Evolutionary conservation across 2,888 invertebrate species (phyloP).

Genomic region (Charanyca ferruginea): DNA sequence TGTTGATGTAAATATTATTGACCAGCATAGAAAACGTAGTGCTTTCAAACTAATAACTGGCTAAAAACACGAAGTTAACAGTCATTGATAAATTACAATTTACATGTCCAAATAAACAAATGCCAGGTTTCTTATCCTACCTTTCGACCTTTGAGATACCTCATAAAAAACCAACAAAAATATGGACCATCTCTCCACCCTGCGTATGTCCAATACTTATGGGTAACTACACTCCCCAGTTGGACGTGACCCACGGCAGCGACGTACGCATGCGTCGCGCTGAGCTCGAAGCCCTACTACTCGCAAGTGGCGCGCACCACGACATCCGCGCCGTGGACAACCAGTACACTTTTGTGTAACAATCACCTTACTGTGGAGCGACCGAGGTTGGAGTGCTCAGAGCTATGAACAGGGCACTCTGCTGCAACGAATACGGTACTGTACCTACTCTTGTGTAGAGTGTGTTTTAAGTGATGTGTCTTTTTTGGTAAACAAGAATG

Average conservation of each 20-base stretch:
- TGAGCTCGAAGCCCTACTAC: slow-evolving; percentile 93
- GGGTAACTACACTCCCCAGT: slow-evolving; percentile 74
- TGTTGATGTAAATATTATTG: slow-evolving; percentile 39
- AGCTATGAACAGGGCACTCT: slow-evolving; percentile 43
- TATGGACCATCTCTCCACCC: not conserved
- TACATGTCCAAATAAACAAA: not conserved
- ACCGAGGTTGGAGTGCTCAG: slow-evolving; percentile 15
- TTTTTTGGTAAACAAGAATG: slow-evolving; percentile 11
- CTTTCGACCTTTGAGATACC: not conserved
- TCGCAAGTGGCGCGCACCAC: slow-evolving; percentile 85
- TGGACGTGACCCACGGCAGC: slow-evolving; percentile 95
- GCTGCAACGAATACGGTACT: slow-evolving; percentile 50
- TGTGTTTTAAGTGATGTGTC: slow-evolving; percentile 1
- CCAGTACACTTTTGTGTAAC: slow-evolving; percentile 92
- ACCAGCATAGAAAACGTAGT: slow-evolving; percentile 45
- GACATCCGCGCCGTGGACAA: slow-evolving; percentile 94
- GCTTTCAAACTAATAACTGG: slow-evolving; percentile 54
- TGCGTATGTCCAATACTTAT: slow-evolving; percentile 6
- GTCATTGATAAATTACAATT: not conserved
- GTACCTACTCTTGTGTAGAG: slow-evolving; percentile 51
- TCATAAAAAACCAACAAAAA: not conserved
- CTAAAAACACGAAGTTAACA: slow-evolving; percentile 8
- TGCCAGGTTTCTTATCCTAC: not conserved
- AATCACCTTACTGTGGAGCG: slow-evolving; percentile 52
- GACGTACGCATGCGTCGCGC: slow-evolving; percentile 95